A percentile compares a stretch with the other conserved stretches of the same genome.
Evolutionary conservation across 2,797 vertebrate genomes (phyloP).

Genomic region (Siniperca scherzeri): DNA sequence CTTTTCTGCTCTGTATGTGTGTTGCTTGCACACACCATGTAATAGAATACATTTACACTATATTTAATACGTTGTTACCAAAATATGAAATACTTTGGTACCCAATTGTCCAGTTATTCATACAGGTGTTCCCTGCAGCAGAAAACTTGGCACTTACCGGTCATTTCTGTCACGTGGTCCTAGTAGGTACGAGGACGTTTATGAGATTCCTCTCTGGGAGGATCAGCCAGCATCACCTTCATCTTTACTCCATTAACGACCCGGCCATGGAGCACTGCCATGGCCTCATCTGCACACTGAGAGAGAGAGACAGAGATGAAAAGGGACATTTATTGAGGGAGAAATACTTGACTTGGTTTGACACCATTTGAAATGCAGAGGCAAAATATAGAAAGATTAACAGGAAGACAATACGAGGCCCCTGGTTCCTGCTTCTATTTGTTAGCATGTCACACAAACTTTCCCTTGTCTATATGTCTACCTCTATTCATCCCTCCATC

Average conservation of each 20-base stretch:
- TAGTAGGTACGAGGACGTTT: slow-evolving; percentile 95
- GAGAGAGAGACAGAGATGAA: neutral
- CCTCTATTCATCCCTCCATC: too few relatives aligned
- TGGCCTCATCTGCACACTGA: slow-evolving; percentile 92
- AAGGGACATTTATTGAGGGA: neutral
- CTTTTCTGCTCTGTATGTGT: neutral
- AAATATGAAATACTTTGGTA: neutral
- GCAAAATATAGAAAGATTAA: too few relatives aligned
- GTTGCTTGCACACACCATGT: neutral
- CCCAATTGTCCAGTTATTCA: neutral
- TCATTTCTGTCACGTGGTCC: neutral
- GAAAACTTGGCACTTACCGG: slow-evolving; percentile 58
- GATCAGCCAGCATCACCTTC: slow-evolving; percentile 97
- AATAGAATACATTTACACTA: neutral
- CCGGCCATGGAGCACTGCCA: slow-evolving; percentile 91
- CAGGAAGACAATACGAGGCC: neutral
- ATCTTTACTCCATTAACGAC: slow-evolving; percentile 94
- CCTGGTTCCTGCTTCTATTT: too few relatives aligned
- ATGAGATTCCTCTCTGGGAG: slow-evolving; percentile 93
- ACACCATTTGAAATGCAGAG: neutral
- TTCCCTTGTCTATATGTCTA: too few relatives aligned
- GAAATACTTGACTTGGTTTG: neutral
- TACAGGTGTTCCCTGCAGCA: neutral
- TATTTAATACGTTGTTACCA: accelerated
- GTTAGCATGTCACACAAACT: too few relatives aligned